A percentile compares a stretch with the other conserved stretches of the same genome.
Evolutionary conservation across 2,888 invertebrate genomes (phyloP).

Genomic region (Phaonia tiefii): DNA sequence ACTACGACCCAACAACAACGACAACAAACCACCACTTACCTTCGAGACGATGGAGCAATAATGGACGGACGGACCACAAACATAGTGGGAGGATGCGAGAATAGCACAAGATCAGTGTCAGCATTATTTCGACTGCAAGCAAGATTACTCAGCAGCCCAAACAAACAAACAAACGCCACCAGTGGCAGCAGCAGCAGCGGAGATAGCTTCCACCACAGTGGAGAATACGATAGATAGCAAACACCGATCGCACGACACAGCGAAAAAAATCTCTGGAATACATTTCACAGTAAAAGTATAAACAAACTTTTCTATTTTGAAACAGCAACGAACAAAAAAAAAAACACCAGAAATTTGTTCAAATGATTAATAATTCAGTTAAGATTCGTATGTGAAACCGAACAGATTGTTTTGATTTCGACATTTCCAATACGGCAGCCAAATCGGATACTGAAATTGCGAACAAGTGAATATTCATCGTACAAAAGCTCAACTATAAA

Average conservation of each 20-base stretch:
- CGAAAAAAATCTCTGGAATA: conserved; percentile 21
- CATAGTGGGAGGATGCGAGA: conserved; percentile 52
- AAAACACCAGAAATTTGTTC: conserved; percentile 33
- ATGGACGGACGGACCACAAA: conserved; percentile 28
- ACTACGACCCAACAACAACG: conserved; percentile 22
- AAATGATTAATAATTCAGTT: conserved; percentile 71
- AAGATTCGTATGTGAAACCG: conserved; percentile 70
- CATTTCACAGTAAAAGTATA: conserved; percentile 3
- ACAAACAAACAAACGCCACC: not conserved
- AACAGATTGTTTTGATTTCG: conserved; percentile 62
- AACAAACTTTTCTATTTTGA: conserved; percentile 37
- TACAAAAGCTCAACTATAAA: not conserved
- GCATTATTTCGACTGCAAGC: conserved; percentile 16
- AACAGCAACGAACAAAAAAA: conserved; percentile 40
- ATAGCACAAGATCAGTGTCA: conserved; percentile 45
- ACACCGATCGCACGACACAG: not conserved
- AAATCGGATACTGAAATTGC: not conserved
- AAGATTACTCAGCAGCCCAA: conserved; percentile 12
- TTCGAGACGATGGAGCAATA: conserved; percentile 30
- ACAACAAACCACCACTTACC: conserved; percentile 49
- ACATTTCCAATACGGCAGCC: not conserved
- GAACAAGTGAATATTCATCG: not conserved
- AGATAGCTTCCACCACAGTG: not conserved
- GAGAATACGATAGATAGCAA: too few relatives aligned
- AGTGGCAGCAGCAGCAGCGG: not conserved